A percentile compares a stretch with the other conserved stretches of the same genome.
phyloP scores from a whole-genome alignment of 1,140 invertebrate genomes.

The Drosophila ogumai region DNA sequence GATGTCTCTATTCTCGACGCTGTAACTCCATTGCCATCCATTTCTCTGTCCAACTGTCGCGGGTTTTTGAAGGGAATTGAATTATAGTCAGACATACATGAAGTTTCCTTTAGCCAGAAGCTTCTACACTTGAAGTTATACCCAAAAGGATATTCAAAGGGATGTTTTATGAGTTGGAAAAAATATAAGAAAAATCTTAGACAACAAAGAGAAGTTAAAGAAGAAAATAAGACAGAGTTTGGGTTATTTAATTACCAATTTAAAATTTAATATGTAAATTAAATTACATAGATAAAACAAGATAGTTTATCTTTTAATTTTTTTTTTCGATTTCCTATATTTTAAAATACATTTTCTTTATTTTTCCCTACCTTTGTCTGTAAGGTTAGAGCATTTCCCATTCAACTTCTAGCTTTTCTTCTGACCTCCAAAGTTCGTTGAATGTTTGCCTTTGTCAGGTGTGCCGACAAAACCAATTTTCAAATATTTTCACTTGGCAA shows the following conservation, averaged over 20 bases:
- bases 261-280: too few species aligned
- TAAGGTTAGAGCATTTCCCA: conserved; percentile 29
- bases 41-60: conserved; percentile 64
- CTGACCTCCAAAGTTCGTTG: conserved; percentile 50
- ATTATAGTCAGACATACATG: conserved; percentile 63
- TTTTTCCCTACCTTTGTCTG: background rate
- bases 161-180: background rate
- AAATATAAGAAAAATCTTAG: background rate
- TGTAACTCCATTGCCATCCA: conserved; percentile 33
- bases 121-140: conserved; percentile 8
- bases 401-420: conserved; percentile 24
- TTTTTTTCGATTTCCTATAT: background rate
- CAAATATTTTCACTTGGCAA: conserved; percentile 84
- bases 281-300: background rate
- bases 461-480: conserved; percentile 82
- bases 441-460: conserved; percentile 79
- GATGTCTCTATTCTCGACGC: conserved; percentile 20
- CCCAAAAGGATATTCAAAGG: background rate
- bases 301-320: background rate
- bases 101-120: conserved; percentile 19
- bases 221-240: too few species aligned
- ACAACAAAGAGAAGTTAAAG: background rate
- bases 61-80: conserved; percentile 73
- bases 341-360: background rate
- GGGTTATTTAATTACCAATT: fast-evolving